These are phyloP conservation scores for Porites rus DNA, from an alignment of 92 coral and sea anemone species.

Conservation along the genomic window DNA sequence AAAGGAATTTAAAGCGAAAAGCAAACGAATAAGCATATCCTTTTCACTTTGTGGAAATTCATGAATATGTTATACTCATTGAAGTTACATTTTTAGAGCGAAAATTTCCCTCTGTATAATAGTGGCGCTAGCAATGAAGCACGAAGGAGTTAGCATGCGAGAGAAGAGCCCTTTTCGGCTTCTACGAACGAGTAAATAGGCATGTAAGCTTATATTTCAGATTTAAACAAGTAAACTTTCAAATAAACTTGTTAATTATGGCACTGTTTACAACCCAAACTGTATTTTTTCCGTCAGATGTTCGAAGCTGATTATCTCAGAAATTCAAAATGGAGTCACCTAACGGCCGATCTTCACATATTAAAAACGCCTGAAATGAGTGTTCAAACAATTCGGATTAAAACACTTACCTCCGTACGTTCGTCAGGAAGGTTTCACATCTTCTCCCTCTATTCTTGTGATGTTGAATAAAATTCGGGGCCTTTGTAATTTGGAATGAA, in stretches of 20 bases:
- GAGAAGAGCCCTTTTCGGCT: too few species aligned
- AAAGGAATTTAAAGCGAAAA: slow-evolving; percentile 38
- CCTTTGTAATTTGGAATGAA: background rate
- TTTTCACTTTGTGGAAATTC: background rate
- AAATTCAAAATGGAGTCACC: background rate
- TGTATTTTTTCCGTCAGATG: background rate
- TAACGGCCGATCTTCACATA: background rate
- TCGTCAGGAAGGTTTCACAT: slow-evolving; percentile 5
- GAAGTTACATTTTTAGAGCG: background rate
- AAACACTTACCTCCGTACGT: background rate
- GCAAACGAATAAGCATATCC: slow-evolving; percentile 2
- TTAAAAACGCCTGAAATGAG: background rate
- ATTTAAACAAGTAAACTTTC: too few species aligned
- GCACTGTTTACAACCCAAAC: background rate
- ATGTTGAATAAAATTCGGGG: slow-evolving; percentile 16
- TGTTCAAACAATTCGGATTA: slow-evolving; percentile 16
- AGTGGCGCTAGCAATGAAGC: too few species aligned
- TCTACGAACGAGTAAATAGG: too few species aligned
- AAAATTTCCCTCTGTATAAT: too few species aligned
- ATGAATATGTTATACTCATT: too few species aligned
- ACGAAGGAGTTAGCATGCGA: too few species aligned
- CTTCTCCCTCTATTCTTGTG: background rate
- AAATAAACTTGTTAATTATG: background rate
- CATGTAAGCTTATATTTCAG: too few species aligned
- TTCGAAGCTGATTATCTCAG: too few species aligned